These are phyloP conservation scores for Malacoctenus gilli DNA, from an alignment of 2,797 vertebrate genomes.

Conservation along the genomic window DNA sequence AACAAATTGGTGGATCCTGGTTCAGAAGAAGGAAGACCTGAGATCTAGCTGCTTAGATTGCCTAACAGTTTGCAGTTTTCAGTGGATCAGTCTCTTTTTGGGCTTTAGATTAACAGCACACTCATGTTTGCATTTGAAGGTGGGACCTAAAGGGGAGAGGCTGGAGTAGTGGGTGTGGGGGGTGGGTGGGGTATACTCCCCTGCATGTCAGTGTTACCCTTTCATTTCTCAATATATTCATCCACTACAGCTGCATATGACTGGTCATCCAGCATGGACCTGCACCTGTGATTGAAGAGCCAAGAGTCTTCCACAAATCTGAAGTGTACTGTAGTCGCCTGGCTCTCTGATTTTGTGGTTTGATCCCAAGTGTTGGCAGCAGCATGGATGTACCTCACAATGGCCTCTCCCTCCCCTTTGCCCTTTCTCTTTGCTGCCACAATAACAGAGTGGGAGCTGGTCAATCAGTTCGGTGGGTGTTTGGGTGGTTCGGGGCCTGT, in stretches of 20 bases:
- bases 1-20: too few relatives aligned
- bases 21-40: too few relatives aligned
- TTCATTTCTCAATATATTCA: conserved; percentile 5
- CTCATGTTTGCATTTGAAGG: conserved; percentile 37
- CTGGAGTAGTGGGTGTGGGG: too few relatives aligned
- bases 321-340: conserved; percentile 70
- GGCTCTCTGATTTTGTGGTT: conserved; percentile 47
- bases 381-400: conserved; percentile 44
- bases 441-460: background rate
- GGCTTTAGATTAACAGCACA: conserved; percentile 46
- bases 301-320: conserved; percentile 79
- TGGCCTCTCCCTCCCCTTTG: conserved; percentile 3
- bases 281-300: conserved; percentile 75
- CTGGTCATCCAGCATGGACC: conserved; percentile 72
- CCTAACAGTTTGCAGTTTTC: conserved; percentile 45
- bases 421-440: background rate
- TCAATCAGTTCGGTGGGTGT: too few relatives aligned
- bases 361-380: conserved; percentile 40
- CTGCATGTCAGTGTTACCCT: too few relatives aligned
- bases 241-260: conserved; percentile 62
- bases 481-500: conserved; percentile 4
- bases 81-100: conserved; percentile 38
- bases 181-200: too few relatives aligned
- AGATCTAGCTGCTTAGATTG: conserved; percentile 43
- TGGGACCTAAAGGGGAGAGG: too few relatives aligned